Evolutionary conservation across 2,888 invertebrate genomes (phyloP).

Genomic region (Drosophila falleni): DNA sequence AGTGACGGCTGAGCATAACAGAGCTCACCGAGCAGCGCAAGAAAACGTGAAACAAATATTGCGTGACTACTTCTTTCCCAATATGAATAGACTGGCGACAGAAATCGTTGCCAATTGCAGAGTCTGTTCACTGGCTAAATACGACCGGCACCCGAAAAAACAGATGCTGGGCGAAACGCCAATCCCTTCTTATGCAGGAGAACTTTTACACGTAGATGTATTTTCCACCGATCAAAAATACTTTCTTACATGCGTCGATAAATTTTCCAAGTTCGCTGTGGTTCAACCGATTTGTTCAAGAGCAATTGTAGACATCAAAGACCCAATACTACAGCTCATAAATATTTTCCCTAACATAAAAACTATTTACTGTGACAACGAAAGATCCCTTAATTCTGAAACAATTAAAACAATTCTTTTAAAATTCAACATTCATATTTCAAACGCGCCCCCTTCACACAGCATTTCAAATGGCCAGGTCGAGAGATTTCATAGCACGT

Average conservation of each 20-base stretch:
- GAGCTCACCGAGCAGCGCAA: conserved; percentile 5
- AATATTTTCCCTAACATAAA: neutral
- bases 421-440: neutral
- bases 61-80: conserved; percentile 17
- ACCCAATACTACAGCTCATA: neutral
- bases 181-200: conserved; percentile 1
- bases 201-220: conserved; percentile 8
- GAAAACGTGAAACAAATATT: conserved; percentile 18
- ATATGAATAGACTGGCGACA: conserved; percentile 1
- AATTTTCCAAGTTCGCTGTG: conserved; percentile 8
- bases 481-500: conserved; percentile 12
- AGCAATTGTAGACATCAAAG: conserved; percentile 12
- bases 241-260: conserved; percentile 13
- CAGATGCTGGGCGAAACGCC: conserved; percentile 8
- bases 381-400: conserved; percentile 12
- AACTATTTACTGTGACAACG: conserved; percentile 15
- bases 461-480: conserved; percentile 13
- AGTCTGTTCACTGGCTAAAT: conserved; percentile 3
- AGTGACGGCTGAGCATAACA: conserved; percentile 1
- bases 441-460: neutral
- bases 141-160: conserved; percentile 9
- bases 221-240: conserved; percentile 5
- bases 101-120: conserved; percentile 4
- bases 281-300: conserved; percentile 3
- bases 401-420: neutral